Conservation (phyloP, 2,797 vertebrate species). For the Enteromius treurensis region DNA sequence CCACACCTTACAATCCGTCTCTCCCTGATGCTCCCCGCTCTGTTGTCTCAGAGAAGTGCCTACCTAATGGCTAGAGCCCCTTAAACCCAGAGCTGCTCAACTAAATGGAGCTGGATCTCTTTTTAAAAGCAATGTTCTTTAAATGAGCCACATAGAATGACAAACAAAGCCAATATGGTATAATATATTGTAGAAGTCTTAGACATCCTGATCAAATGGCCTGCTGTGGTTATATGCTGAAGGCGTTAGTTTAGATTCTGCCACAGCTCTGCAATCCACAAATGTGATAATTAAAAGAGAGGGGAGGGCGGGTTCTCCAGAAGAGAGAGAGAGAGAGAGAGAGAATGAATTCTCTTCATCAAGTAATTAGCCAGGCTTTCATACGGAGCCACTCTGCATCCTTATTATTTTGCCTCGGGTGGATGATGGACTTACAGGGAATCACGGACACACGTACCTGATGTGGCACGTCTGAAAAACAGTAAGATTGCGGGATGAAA, state of each 20-base stretch:
- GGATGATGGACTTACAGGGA: slow-evolving; percentile 78
- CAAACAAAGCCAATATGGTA: background rate
- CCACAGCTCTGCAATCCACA: slow-evolving; percentile 43
- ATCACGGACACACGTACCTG: slow-evolving; percentile 69
- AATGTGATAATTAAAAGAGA: slow-evolving; percentile 65
- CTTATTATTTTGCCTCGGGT: slow-evolving; percentile 86
- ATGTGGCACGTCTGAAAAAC: slow-evolving; percentile 44
- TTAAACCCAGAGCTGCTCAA: slow-evolving; percentile 30
- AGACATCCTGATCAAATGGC: slow-evolving; percentile 1
- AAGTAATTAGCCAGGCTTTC: slow-evolving; percentile 69
- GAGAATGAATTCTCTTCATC: slow-evolving; percentile 75
- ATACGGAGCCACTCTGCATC: slow-evolving; percentile 14
- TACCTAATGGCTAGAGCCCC: slow-evolving; percentile 52
- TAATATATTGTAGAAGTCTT: background rate
- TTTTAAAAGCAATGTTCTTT: slow-evolving; percentile 31
- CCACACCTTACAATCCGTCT: slow-evolving; percentile 53
- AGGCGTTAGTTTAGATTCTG: slow-evolving; percentile 25
- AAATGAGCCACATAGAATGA: background rate
- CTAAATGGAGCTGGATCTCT: slow-evolving; percentile 39
- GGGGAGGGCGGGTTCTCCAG: slow-evolving; percentile 57
- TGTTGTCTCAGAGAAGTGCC: slow-evolving; percentile 53
- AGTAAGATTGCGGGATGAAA: slow-evolving; percentile 41
- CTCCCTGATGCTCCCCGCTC: slow-evolving; percentile 42
- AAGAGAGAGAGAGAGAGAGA: slow-evolving; percentile 68
- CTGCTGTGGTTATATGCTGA: slow-evolving; percentile 11